Evolutionary conservation across 2,888 invertebrate genomes (phyloP).

Genomic region (Acanthacorydalis orientalis): DNA sequence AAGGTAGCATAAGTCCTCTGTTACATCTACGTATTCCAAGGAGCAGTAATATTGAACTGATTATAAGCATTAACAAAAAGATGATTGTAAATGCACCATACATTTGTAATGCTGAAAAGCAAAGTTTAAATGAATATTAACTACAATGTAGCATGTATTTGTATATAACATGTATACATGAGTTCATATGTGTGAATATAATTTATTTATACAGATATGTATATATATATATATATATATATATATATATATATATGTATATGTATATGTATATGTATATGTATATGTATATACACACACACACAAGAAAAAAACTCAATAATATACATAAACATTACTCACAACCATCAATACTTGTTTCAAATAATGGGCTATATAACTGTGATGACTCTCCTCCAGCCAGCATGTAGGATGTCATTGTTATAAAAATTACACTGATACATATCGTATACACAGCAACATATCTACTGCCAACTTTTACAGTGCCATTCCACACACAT

Average conservation of each 20-base stretch:
- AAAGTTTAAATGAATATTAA: constrained; percentile 4
- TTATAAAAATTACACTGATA: constrained; percentile 55
- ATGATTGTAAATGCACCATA: constrained; percentile 47
- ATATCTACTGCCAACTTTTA: constrained; percentile 59
- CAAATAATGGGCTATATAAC: constrained; percentile 76
- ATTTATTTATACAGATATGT: too few species aligned
- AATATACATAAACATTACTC: constrained; percentile 22
- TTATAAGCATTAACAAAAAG: constrained; percentile 36
- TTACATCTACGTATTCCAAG: constrained; percentile 49
- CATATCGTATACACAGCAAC: constrained; percentile 67
- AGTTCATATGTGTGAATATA: too few species aligned
- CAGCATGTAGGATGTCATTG: constrained; percentile 58
- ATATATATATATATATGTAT: too few species aligned
- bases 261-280: too few species aligned
- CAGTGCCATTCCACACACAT: constrained; percentile 65
- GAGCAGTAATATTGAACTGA: constrained; percentile 40
- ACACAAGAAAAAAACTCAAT: background rate
- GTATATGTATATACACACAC: too few species aligned
- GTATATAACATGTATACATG: too few species aligned
- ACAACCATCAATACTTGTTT: constrained; percentile 65
- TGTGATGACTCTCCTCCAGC: constrained; percentile 79
- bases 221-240: too few species aligned
- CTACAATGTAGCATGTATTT: background rate
- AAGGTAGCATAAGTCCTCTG: constrained; percentile 68
- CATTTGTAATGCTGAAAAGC: constrained; percentile 51